A percentile compares a stretch with the other conserved stretches of the same genome.
phyloP scores from a whole-genome alignment of 2,888 invertebrate genomes.

The Pandemis corylana region DNA sequence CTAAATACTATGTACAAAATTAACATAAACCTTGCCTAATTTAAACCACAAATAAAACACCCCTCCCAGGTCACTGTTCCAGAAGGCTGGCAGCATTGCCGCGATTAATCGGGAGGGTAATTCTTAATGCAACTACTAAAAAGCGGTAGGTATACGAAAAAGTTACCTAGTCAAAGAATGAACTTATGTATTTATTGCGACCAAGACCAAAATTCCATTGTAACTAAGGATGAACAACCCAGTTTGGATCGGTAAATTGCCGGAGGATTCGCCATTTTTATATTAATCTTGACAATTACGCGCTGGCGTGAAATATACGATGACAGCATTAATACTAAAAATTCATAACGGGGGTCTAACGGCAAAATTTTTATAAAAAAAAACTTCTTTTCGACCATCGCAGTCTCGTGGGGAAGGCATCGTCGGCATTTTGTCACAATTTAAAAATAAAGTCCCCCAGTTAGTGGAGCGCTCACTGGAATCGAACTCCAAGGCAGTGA shows the following conservation, averaged over 20 bases:
- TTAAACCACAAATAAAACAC: too few relatives aligned
- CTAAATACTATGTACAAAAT: too few relatives aligned
- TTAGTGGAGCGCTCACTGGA: not conserved
- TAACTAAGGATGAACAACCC: not conserved
- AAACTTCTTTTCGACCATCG: slow-evolving; percentile 31
- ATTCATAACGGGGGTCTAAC: slow-evolving; percentile 24
- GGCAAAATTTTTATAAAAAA: slow-evolving; percentile 17
- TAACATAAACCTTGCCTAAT: too few relatives aligned
- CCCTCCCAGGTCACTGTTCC: too few relatives aligned
- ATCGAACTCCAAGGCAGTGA: slow-evolving; percentile 5
- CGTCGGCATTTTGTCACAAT: slow-evolving; percentile 36
- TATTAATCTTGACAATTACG: slow-evolving; percentile 3
- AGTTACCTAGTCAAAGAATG: too few relatives aligned
- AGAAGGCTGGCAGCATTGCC: too few relatives aligned
- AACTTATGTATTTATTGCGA: too few relatives aligned
- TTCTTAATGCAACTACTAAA: too few relatives aligned
- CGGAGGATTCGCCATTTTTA: not conserved
- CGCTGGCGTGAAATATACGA: slow-evolving; percentile 16
- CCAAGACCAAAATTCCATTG: too few relatives aligned
- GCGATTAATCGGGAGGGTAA: too few relatives aligned
- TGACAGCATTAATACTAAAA: slow-evolving; percentile 22
- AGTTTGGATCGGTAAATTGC: not conserved
- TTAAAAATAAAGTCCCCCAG: slow-evolving; percentile 22
- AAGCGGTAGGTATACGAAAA: too few relatives aligned
- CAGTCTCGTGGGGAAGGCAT: slow-evolving; percentile 31